Conservation (phyloP, 2,113 vertebrate genomes). For the Danio rerio region GRCz12tu NC_133188.1:25512501-25513000, state of each 20-base stretch:
- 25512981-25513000: conserved; percentile 35
- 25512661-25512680: conserved; percentile 29
- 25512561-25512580: not conserved
- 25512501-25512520: not conserved
- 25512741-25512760: not conserved
- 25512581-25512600: not conserved
- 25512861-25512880: conserved; percentile 22
- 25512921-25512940: conserved; percentile 43
- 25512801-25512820: not conserved
- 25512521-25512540: conserved; percentile 32
- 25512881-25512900: not conserved
- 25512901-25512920: conserved; percentile 19
- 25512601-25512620: conserved; percentile 34
- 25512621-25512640: conserved; percentile 6
- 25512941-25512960: conserved; percentile 21
- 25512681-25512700: not conserved
- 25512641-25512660: not conserved
- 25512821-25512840: conserved; percentile 30
- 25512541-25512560: conserved; percentile 39
- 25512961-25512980: conserved; percentile 15
- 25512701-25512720: not conserved
- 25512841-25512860: conserved; percentile 31
- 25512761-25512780: conserved; percentile 8
- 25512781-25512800: not conserved
- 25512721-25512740: not conserved